A percentile compares a stretch with the other conserved stretches of the same genome.
Conservation (phyloP, 2,888 invertebrate genomes). For the Lepidochitona cinerea region DNA sequence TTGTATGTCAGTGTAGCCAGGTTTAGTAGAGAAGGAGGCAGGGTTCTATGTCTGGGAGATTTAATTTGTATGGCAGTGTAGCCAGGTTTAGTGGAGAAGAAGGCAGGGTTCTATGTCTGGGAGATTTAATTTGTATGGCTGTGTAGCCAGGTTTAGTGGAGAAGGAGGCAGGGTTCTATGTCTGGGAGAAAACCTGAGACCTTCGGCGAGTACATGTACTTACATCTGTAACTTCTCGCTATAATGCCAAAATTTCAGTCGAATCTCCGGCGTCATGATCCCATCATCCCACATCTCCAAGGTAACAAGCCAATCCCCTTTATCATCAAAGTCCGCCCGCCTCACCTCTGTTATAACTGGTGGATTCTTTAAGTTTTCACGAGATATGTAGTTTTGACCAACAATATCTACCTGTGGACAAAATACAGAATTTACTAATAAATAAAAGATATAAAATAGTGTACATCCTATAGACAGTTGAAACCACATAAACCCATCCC, state of each 20-base stretch:
- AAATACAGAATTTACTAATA: neutral
- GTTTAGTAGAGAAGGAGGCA: too few species aligned
- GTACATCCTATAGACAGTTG: neutral
- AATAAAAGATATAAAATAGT: neutral
- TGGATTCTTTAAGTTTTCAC: conserved; percentile 75
- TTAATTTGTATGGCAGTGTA: too few species aligned
- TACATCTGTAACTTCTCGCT: conserved; percentile 76
- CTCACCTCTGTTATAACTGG: conserved; percentile 79
- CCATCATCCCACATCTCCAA: conserved; percentile 74
- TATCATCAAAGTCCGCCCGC: conserved; percentile 78
- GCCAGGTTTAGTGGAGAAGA: too few species aligned
- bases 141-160: too few species aligned
- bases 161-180: too few species aligned
- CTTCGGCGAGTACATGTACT: too few species aligned
- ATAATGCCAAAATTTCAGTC: conserved; percentile 84
- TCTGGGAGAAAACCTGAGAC: too few species aligned
- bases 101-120: too few species aligned
- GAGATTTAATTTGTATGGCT: too few species aligned
- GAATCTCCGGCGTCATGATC: conserved; percentile 76
- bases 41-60: too few species aligned
- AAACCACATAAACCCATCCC: too few species aligned
- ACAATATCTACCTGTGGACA: conserved; percentile 77
- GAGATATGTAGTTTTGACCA: conserved; percentile 79
- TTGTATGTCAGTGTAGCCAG: too few species aligned
- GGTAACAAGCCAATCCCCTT: conserved; percentile 83